phyloP scores from a whole-genome alignment of 2,888 invertebrate genomes.

The Heliconius ethilla region DNA sequence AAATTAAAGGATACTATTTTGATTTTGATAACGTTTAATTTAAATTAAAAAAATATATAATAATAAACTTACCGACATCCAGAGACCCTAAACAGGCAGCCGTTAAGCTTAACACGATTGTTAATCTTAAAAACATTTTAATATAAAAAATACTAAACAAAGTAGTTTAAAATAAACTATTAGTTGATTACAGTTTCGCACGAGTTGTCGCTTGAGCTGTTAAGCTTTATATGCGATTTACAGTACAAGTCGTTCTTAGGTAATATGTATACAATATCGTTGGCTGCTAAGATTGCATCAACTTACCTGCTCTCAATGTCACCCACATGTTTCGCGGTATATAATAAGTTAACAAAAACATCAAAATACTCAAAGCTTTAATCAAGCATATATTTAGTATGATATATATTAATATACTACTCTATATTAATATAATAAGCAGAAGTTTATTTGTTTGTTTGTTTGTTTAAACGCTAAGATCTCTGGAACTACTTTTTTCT shows the following conservation, averaged over 20 bases:
- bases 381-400: not conserved
- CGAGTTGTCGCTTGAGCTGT: conserved; percentile 35
- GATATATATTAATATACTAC: not conserved
- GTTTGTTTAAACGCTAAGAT: too few species aligned
- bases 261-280: conserved; percentile 25
- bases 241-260: conserved; percentile 23
- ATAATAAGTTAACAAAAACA: conserved; percentile 28
- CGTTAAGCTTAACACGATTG: conserved; percentile 51
- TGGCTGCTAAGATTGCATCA: conserved; percentile 59
- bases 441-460: too few species aligned
- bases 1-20: too few species aligned
- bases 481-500: too few species aligned
- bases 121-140: conserved; percentile 42
- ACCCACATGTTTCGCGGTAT: conserved; percentile 57
- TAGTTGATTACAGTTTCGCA: conserved; percentile 5
- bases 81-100: conserved; percentile 54
- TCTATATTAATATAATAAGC: not conserved
- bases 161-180: conserved; percentile 20
- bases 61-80: conserved; percentile 64
- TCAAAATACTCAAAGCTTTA: not conserved
- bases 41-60: not conserved
- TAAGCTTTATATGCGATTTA: conserved; percentile 31
- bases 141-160: conserved; percentile 32
- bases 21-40: not conserved
- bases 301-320: conserved; percentile 60